These are phyloP conservation scores for Aricia artaxerxes DNA, from an alignment of 2,888 invertebrate genomes.

Conservation along the genomic window DNA sequence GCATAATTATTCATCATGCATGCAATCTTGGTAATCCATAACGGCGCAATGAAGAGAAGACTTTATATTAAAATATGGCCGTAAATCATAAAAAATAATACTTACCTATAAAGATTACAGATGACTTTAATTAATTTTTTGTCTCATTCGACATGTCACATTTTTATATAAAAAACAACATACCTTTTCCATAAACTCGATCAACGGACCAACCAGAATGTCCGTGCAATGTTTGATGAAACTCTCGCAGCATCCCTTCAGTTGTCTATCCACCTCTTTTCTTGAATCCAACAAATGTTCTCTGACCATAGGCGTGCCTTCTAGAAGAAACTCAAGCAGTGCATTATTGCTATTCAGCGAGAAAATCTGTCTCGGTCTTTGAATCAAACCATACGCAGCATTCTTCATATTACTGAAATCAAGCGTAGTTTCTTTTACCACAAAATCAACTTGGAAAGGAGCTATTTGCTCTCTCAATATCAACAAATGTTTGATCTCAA, in stretches of 20 bases:
- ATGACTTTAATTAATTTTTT: too few relatives aligned
- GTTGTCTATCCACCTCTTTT: conserved; percentile 95
- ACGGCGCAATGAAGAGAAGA: too few relatives aligned
- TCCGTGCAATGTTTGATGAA: conserved; percentile 91
- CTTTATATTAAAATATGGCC: too few relatives aligned
- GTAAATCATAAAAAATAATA: too few relatives aligned
- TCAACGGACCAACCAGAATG: conserved; percentile 87
- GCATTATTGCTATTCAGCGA: conserved; percentile 94
- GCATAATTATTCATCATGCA: too few relatives aligned
- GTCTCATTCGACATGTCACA: too few relatives aligned
- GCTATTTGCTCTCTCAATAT: conserved; percentile 98
- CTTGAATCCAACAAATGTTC: conserved; percentile 96
- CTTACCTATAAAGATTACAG: too few relatives aligned
- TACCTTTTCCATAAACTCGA: conserved; percentile 88
- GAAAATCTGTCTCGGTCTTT: conserved; percentile 92
- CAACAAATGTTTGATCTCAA: conserved; percentile 97
- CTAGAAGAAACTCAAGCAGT: conserved; percentile 92
- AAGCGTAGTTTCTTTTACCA: conserved; percentile 94
- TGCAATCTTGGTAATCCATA: too few relatives aligned
- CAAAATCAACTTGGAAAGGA: conserved; percentile 97
- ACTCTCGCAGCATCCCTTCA: conserved; percentile 93
- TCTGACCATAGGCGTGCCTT: conserved; percentile 96
- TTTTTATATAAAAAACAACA: background rate
- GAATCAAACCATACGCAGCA: conserved; percentile 88
- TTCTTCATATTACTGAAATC: conserved; percentile 96